phyloP scores from a whole-genome alignment of 2,797 vertebrate species.

The Phrynocephalus forsythii region DNA sequence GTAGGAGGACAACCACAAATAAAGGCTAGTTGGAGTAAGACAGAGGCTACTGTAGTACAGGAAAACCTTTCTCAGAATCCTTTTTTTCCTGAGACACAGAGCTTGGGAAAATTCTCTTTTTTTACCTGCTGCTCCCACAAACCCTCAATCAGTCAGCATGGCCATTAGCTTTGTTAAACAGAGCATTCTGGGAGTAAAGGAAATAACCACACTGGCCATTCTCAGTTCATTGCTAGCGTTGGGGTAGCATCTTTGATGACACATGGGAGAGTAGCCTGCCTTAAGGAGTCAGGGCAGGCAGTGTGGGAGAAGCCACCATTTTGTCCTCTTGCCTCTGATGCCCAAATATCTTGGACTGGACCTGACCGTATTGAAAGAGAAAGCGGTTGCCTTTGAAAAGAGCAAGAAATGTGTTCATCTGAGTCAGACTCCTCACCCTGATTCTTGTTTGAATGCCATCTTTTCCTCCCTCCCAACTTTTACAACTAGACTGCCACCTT shows the following conservation, averaged over 20 bases:
- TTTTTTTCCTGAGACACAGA: not conserved
- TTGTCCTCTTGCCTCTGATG: not conserved
- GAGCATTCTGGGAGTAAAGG: too few relatives aligned
- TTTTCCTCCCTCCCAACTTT: not conserved
- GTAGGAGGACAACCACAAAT: not conserved
- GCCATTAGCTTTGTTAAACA: too few relatives aligned
- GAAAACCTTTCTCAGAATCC: not conserved
- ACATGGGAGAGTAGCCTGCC: too few relatives aligned
- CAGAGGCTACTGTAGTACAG: not conserved
- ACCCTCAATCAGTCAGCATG: too few relatives aligned
- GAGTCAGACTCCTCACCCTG: not conserved
- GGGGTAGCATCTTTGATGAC: too few relatives aligned
- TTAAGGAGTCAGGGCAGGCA: too few relatives aligned
- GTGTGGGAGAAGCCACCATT: not conserved
- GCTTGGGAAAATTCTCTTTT: too few relatives aligned
- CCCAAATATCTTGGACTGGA: not conserved
- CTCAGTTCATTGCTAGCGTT: too few relatives aligned
- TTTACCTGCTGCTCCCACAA: too few relatives aligned
- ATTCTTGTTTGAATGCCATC: not conserved
- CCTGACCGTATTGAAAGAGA: not conserved
- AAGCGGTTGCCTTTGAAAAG: conserved; percentile 1
- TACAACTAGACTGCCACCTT: conserved; percentile 44
- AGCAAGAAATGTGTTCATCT: not conserved
- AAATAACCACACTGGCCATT: too few relatives aligned
- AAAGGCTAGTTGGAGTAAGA: not conserved